Percentiles rank a stretch among this genome's conserved stretches.
Conservation (phyloP, 2,113 vertebrate species). For the Cisticola juncidis region DNA sequence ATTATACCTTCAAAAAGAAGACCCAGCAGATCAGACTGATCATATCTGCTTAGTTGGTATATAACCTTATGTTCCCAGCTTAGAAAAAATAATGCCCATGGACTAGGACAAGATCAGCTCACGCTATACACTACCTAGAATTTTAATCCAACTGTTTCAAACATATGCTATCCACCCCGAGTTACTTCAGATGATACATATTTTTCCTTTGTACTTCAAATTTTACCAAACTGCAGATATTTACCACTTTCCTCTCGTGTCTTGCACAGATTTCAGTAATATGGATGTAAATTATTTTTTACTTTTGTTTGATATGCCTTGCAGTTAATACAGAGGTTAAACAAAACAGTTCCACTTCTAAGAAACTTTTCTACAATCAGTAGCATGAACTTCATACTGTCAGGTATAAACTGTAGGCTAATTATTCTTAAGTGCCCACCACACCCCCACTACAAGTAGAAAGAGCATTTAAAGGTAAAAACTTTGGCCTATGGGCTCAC, state of each 20-base stretch:
- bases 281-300: neutral
- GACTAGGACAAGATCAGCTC: neutral
- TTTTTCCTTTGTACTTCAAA: neutral
- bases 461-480: constrained; percentile 26
- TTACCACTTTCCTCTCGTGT: neutral
- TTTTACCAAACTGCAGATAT: neutral
- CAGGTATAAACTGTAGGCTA: neutral
- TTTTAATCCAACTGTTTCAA: neutral
- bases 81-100: neutral
- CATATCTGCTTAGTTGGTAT: neutral
- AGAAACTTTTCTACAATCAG: neutral
- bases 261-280: neutral
- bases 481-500: neutral
- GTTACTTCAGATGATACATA: neutral
- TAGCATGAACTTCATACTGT: neutral
- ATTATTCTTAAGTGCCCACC: neutral
- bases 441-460: neutral
- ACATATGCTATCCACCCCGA: neutral
- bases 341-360: neutral
- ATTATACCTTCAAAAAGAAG: neutral
- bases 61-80: neutral
- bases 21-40: neutral
- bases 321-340: neutral
- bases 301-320: neutral
- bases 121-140: neutral